These are phyloP conservation scores for Synergus laeviventris DNA, from an alignment of 2,888 invertebrate species.

Conservation along the genomic window DNA sequence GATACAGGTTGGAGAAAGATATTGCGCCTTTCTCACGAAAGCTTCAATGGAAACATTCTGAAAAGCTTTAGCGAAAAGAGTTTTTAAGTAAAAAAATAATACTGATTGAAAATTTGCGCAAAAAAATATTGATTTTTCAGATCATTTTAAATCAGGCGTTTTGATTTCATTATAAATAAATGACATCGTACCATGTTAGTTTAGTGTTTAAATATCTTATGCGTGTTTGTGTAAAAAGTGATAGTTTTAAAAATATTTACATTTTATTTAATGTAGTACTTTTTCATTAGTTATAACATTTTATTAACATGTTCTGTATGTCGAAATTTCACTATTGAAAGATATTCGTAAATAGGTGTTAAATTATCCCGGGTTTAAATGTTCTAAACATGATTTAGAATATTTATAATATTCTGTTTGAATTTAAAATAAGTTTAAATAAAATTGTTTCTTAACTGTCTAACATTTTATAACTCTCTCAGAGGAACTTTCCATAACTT, in stretches of 20 bases:
- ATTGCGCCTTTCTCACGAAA: neutral
- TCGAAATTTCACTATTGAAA: neutral
- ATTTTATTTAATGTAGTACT: neutral
- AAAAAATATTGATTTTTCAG: neutral
- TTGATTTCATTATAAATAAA: neutral
- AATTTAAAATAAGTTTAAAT: neutral
- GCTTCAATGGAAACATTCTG: conserved; percentile 11
- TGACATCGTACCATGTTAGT: neutral
- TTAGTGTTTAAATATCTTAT: neutral
- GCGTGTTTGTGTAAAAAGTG: conserved; percentile 8
- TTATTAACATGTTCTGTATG: neutral
- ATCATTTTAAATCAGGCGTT: neutral
- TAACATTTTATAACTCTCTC: neutral
- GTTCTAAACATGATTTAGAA: neutral
- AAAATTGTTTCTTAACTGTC: neutral
- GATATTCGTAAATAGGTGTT: neutral
- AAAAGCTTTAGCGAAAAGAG: conserved; percentile 20
- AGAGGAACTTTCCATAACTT: conserved; percentile 3
- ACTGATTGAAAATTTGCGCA: neutral
- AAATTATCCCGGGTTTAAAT: neutral
- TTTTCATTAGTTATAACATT: neutral
- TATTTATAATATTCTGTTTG: neutral
- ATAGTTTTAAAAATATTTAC: conserved; percentile 22
- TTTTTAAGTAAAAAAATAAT: neutral
- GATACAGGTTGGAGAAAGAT: conserved; percentile 14